Evolutionary conservation across 2,888 invertebrate genomes (phyloP), one percentile per base, ranked within the genome.

Genomic region (Cantharis flavilabris): DNA sequence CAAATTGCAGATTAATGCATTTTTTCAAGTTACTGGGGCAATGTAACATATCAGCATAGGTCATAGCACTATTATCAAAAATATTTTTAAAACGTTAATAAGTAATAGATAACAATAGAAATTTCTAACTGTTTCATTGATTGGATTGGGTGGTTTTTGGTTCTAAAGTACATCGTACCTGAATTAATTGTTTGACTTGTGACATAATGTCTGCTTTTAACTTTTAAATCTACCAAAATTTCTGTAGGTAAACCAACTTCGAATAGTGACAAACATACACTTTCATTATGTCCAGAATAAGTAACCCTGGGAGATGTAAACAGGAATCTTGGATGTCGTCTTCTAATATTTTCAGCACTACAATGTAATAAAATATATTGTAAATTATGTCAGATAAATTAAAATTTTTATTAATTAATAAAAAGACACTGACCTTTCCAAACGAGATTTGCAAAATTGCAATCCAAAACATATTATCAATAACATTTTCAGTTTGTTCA

Each of bases 221-320:
- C 84, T 83, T 87, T 88, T 69, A 88, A 80, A 77, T 87, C 86
- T 28, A 88, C 82, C 18, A 84, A 77, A 30, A 83, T 81, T 78
- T 81, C 85, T 16, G 83, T 79, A 7, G 87, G 85, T n/a, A 83
- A 70, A 4, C 67, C 73, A 62, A 83, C 81, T 30, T 86, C 84
- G 75, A 87, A 85, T 14, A 86, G 71, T 16, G 86, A 86, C 23
- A 87, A 71, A 81, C 88, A 88, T 10, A 87, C 86, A 9, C 86
- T 85, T 81, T 87, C 87, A 77, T 86, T 87, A 81, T 82, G 83
- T 3, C 87, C 88, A 16, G 86, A 83, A 67, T 85, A 79, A 9
- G 88, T 78, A 9, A 84, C 83, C 77, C 85, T 86, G n/a, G 88
- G 86, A 80, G 86, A 83, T 13, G 86, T 84, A 76, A 88, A 86